Percentiles rank a stretch among this genome's conserved stretches.
These are phyloP conservation scores for Cataglyphis livida DNA, from an alignment of 2,888 invertebrate species.

Conservation along the genomic window DNA sequence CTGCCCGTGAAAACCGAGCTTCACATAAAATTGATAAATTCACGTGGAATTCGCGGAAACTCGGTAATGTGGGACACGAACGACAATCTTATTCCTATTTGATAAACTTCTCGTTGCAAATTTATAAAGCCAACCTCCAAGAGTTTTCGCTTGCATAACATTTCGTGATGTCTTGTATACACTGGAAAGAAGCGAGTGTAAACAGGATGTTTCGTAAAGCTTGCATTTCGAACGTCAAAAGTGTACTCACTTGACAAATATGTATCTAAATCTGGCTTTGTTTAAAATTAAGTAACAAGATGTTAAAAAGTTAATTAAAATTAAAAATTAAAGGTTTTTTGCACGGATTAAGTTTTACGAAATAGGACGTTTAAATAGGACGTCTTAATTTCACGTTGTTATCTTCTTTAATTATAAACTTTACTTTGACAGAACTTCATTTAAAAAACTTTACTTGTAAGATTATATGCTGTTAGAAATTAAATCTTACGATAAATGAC, in stretches of 20 bases:
- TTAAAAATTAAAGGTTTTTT: background rate
- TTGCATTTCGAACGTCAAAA: background rate
- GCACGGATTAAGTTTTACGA: background rate
- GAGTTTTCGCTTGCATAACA: slow-evolving; percentile 27
- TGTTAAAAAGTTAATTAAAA: background rate
- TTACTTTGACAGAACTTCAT: background rate
- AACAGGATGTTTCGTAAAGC: slow-evolving; percentile 33
- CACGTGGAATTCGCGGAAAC: background rate
- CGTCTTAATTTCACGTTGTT: too few relatives aligned
- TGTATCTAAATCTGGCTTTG: background rate
- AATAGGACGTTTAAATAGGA: too few relatives aligned
- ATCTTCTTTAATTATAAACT: background rate
- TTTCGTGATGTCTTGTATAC: slow-evolving; percentile 12
- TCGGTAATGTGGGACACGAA: background rate
- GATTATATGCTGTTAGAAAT: background rate
- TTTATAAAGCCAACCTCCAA: slow-evolving; percentile 35
- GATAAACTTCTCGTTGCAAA: slow-evolving; percentile 30
- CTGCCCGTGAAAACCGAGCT: background rate
- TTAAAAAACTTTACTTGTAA: background rate
- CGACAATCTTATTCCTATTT: slow-evolving; percentile 25
- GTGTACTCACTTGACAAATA: background rate
- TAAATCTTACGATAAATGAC: background rate
- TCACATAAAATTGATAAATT: slow-evolving; percentile 45
- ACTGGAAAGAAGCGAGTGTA: background rate
- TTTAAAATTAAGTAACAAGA: background rate